Evolutionary conservation across 2,113 vertebrate genomes (phyloP).

Genomic region (Notarius lentiginosus): DNA sequence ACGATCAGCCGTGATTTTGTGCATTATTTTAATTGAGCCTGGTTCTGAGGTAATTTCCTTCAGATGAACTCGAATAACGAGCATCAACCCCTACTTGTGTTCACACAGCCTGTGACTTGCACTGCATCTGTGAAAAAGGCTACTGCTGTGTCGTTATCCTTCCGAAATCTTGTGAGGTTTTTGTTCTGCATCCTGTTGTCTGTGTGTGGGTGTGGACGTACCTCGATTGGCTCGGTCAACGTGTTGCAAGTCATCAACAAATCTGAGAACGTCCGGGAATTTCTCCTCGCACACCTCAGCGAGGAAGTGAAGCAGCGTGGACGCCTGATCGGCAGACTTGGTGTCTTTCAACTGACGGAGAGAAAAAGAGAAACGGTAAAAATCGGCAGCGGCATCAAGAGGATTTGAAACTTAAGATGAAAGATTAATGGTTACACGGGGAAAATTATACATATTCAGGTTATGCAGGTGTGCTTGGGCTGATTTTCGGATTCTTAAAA

Average conservation of each 20-base stretch:
- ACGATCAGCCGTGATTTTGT: not conserved
- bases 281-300: constrained; percentile 89
- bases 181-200: not conserved
- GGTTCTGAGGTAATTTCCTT: not conserved
- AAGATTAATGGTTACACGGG: not conserved
- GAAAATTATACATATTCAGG: not conserved
- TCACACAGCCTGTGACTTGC: not conserved
- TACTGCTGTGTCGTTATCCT: not conserved
- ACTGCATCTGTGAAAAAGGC: not conserved
- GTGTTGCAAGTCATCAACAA: constrained; percentile 85
- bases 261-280: constrained; percentile 82
- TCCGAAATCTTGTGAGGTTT: not conserved
- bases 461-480: not conserved
- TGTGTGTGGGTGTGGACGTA: constrained; percentile 48
- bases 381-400: not conserved
- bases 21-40: not conserved
- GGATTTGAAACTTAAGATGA: not conserved
- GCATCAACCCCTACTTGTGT: not conserved
- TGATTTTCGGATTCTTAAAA: not conserved
- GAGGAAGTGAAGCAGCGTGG: constrained; percentile 91
- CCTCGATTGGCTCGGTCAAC: constrained; percentile 95
- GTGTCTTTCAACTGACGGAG: constrained; percentile 87
- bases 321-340: constrained; percentile 90
- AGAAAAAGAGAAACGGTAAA: constrained; percentile 7
- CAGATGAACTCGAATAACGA: not conserved